phyloP scores from a whole-genome alignment of 2,113 vertebrate species.

The Pseudopipra pipra region DNA sequence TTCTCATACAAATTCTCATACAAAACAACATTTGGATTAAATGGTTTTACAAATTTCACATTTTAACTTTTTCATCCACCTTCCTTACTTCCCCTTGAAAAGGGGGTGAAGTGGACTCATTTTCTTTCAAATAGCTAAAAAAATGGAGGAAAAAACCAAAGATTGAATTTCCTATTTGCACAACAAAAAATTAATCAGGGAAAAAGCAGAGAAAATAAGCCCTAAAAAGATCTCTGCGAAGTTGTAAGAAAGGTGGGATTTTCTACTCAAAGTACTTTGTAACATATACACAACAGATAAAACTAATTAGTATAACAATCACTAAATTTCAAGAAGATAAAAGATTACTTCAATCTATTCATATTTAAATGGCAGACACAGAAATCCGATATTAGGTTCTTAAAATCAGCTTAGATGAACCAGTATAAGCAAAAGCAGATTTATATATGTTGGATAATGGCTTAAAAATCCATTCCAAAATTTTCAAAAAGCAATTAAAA shows the following conservation, averaged over 20 bases:
- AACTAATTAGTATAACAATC: not conserved
- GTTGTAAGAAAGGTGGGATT: not conserved
- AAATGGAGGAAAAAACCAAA: not conserved
- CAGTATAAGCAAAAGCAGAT: conserved; percentile 22
- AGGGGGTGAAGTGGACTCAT: not conserved
- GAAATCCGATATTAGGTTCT: not conserved
- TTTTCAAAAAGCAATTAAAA: not conserved
- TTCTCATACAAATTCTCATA: not conserved
- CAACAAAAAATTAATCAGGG: not conserved
- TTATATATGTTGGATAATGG: not conserved
- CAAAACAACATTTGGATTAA: not conserved
- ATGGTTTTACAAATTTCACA: not conserved
- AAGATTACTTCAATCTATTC: not conserved
- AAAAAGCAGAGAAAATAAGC: not conserved
- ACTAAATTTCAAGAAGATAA: not conserved
- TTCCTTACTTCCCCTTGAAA: not conserved
- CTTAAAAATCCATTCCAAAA: not conserved
- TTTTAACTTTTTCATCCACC: not conserved
- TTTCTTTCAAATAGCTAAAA: not conserved
- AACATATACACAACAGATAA: not conserved
- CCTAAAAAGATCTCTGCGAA: not conserved
- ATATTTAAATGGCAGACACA: not conserved
- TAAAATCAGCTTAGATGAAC: not conserved
- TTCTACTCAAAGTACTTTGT: not conserved
- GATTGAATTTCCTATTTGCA: not conserved